phyloP scores from a whole-genome alignment of 2,888 invertebrate genomes.

The Dynastes grantii region DNA sequence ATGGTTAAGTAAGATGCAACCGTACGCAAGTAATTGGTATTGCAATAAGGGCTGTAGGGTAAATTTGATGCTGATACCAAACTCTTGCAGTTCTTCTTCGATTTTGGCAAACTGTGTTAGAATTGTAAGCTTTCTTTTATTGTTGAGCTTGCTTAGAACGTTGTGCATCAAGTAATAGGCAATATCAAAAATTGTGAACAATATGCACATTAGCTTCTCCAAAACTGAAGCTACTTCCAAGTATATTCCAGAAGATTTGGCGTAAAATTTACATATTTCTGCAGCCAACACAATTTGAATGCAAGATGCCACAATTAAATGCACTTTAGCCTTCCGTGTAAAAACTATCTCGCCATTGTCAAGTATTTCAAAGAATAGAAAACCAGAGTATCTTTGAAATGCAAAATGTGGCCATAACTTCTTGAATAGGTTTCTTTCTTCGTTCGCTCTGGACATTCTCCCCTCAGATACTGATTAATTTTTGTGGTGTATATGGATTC shows the following conservation, averaged over 20 bases:
- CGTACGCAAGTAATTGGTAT: background rate
- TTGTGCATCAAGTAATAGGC: background rate
- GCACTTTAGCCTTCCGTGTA: background rate
- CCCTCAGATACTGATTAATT: background rate
- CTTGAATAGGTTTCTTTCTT: background rate
- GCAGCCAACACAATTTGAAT: background rate
- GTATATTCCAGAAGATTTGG: background rate
- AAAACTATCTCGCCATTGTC: background rate
- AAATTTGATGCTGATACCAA: background rate
- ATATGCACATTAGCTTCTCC: background rate
- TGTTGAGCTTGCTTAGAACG: background rate
- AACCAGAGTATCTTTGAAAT: constrained; percentile 7
- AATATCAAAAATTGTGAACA: background rate
- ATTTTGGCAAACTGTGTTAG: background rate
- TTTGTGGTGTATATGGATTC: too few relatives aligned
- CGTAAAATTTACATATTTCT: background rate
- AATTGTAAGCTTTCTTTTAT: background rate
- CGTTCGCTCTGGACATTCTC: background rate
- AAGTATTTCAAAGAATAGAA: background rate
- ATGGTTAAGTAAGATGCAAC: background rate
- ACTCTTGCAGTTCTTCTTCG: background rate
- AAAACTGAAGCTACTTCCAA: background rate
- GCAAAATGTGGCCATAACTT: background rate
- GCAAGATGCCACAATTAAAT: background rate
- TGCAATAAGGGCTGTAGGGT: too few relatives aligned